Evolutionary conservation across 1,140 invertebrate species (phyloP).

Genomic region (Frieseomelitta varia): DNA sequence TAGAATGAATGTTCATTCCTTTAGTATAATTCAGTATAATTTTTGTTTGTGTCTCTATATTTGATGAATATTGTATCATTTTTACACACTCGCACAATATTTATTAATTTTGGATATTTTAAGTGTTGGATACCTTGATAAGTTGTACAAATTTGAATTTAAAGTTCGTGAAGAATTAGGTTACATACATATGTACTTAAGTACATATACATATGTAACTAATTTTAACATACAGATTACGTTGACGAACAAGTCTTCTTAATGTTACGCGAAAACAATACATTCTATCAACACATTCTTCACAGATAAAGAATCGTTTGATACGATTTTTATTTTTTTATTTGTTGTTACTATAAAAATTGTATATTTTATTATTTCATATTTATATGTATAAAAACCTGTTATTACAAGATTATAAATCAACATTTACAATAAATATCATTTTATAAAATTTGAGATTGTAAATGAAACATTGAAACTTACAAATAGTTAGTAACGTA

Average conservation of each 20-base stretch:
- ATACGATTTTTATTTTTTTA: conserved; percentile 57
- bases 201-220: neutral
- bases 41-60: neutral
- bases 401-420: conserved; percentile 43
- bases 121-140: neutral
- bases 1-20: neutral
- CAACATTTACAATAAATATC: conserved; percentile 1
- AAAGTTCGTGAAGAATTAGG: neutral
- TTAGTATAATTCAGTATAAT: conserved; percentile 36
- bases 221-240: neutral
- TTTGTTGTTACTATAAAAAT: conserved; percentile 26
- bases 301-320: conserved; percentile 56
- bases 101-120: neutral
- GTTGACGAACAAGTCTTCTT: neutral
- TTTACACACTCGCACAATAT: neutral
- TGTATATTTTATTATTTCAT: conserved; percentile 56
- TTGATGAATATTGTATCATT: neutral
- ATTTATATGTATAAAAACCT: conserved; percentile 45
- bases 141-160: neutral
- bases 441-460: conserved; percentile 6
- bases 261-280: conserved; percentile 18
- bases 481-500: neutral
- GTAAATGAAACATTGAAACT: neutral
- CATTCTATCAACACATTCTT: conserved; percentile 69
- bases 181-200: neutral